These are phyloP conservation scores for Tor tambroides DNA, from an alignment of 2,113 vertebrate genomes.

Conservation along the genomic window DNA sequence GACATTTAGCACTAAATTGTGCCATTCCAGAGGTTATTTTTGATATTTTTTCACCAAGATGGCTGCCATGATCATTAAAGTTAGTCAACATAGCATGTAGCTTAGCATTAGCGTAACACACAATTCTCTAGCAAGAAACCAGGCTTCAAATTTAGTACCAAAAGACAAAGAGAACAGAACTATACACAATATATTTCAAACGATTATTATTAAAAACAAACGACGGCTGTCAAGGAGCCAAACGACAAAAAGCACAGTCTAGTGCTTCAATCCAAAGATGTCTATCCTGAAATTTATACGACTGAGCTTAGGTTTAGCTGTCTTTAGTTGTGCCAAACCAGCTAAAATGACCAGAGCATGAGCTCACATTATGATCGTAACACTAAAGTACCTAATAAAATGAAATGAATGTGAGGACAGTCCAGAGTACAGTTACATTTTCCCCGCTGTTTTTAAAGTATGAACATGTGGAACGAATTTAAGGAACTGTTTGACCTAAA, in stretches of 20 bases:
- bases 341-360: conserved; percentile 30
- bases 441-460: background rate
- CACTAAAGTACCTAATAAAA: conserved; percentile 20
- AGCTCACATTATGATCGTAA: conserved; percentile 19
- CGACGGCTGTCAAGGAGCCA: background rate
- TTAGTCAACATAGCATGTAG: background rate
- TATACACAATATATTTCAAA: background rate
- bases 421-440: background rate
- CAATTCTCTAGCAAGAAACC: background rate
- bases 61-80: background rate
- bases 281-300: background rate
- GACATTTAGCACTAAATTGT: background rate
- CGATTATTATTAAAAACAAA: background rate
- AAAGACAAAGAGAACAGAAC: background rate
- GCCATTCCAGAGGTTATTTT: background rate
- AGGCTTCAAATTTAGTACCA: background rate
- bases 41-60: background rate
- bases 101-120: background rate
- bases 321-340: conserved; percentile 23
- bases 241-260: background rate
- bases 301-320: background rate
- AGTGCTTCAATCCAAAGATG: background rate
- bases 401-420: background rate
- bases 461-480: conserved; percentile 22
- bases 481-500: background rate